phyloP scores from a whole-genome alignment of 2,888 invertebrate species.

The Pachymerium ferrugineum region DNA sequence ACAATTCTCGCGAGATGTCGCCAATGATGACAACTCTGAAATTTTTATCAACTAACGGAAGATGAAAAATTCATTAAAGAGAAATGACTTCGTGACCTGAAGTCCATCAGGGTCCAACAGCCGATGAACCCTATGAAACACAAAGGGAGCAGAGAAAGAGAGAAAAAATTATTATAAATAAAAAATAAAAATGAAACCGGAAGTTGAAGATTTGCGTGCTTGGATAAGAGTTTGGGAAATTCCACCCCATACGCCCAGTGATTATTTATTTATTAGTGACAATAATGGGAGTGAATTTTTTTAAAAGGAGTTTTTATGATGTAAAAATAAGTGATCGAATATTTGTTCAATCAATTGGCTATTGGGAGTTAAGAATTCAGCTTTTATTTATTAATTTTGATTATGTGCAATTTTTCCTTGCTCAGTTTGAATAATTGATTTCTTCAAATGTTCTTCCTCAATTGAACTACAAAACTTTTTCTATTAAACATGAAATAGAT shows the following conservation, averaged over 20 bases:
- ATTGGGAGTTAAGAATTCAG: too few relatives aligned
- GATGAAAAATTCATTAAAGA: slow-evolving; percentile 15
- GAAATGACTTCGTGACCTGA: neutral
- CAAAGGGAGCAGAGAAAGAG: too few relatives aligned
- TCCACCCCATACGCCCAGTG: neutral
- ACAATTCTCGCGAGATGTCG: neutral
- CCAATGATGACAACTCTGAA: slow-evolving; percentile 16
- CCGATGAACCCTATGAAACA: neutral
- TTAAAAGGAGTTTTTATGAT: neutral
- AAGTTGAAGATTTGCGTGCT: neutral
- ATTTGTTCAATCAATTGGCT: too few relatives aligned
- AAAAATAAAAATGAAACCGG: neutral
- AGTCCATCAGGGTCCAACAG: slow-evolving; percentile 7
- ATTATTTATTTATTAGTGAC: neutral
- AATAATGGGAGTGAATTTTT: neutral
- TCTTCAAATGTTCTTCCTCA: too few relatives aligned
- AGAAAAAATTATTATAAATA: neutral
- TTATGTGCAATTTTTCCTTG: too few relatives aligned
- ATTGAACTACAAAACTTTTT: too few relatives aligned
- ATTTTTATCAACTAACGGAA: neutral
- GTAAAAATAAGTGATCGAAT: too few relatives aligned
- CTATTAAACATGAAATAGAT: too few relatives aligned
- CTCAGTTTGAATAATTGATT: too few relatives aligned
- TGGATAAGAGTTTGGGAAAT: neutral
- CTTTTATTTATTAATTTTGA: too few relatives aligned